Evolutionary conservation across 2,888 invertebrate species (phyloP).

Genomic region (Drosophila cyrtoloma): DNA sequence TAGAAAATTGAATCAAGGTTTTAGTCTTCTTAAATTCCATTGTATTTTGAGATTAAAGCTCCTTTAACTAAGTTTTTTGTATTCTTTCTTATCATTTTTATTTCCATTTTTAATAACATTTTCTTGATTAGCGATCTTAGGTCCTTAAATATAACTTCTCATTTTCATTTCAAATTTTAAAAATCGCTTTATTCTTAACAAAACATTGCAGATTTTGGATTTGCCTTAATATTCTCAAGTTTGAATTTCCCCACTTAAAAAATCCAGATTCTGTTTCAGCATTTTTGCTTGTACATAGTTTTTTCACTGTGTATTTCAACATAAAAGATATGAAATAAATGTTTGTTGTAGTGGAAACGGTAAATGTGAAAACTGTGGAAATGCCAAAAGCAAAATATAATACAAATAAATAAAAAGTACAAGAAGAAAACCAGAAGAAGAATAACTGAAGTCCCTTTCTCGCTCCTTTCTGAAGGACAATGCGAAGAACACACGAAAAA

Average conservation of each 20-base stretch:
- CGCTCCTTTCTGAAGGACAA: conserved; percentile 40
- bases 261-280: neutral
- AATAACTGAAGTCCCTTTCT: neutral
- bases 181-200: too few relatives aligned
- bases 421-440: neutral
- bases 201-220: neutral
- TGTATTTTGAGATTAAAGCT: too few relatives aligned
- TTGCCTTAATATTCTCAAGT: neutral
- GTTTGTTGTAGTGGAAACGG: conserved; percentile 13
- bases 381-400: conserved; percentile 57
- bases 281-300: too few relatives aligned
- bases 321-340: conserved; percentile 46
- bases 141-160: too few relatives aligned
- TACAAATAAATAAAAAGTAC: conserved; percentile 44
- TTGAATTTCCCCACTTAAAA: neutral
- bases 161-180: too few relatives aligned
- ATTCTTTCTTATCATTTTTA: too few relatives aligned
- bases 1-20: too few relatives aligned
- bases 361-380: conserved; percentile 44
- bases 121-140: too few relatives aligned
- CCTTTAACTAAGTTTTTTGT: too few relatives aligned
- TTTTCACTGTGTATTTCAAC: conserved; percentile 34
- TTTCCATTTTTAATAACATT: too few relatives aligned
- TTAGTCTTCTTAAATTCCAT: too few relatives aligned
- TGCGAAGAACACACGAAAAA: conserved; percentile 16